Evolutionary conservation across 2,888 invertebrate genomes (phyloP).

Genomic region (Ochlodes sylvanus): DNA sequence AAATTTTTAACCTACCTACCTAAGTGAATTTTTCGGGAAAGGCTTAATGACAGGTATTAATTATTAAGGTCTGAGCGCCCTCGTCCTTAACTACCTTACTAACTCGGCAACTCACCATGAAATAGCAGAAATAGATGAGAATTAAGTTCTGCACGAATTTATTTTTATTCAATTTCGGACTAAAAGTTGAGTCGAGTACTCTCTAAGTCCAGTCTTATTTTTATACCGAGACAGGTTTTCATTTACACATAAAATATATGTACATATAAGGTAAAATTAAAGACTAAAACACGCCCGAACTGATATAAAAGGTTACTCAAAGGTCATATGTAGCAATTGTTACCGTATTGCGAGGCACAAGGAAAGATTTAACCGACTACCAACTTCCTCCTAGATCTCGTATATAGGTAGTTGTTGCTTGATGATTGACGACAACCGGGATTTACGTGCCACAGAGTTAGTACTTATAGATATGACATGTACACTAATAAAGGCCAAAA

Average conservation of each 20-base stretch:
- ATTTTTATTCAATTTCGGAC: not conserved
- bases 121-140: not conserved
- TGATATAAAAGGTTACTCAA: slow-evolving; percentile 11
- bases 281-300: not conserved
- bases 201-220: no score
- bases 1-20: not conserved
- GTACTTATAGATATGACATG: not conserved
- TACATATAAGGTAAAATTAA: not conserved
- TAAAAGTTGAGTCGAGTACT: not conserved
- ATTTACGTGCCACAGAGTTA: not conserved
- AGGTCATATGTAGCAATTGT: slow-evolving; percentile 14
- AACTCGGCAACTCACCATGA: not conserved
- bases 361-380: slow-evolving; percentile 22
- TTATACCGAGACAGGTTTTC: no score
- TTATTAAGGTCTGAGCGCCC: not conserved
- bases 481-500: no score
- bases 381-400: slow-evolving; percentile 4
- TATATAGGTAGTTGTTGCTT: slow-evolving; percentile 13
- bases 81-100: not conserved
- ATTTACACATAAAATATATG: no score
- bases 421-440: not conserved
- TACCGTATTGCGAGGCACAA: slow-evolving; percentile 16
- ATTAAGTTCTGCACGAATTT: not conserved
- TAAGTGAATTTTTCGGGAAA: not conserved
- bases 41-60: not conserved